Evolutionary conservation across 2,888 invertebrate species (phyloP), one percentile per base, ranked within the genome.

Genomic region (Mythimna vitellina): DNA sequence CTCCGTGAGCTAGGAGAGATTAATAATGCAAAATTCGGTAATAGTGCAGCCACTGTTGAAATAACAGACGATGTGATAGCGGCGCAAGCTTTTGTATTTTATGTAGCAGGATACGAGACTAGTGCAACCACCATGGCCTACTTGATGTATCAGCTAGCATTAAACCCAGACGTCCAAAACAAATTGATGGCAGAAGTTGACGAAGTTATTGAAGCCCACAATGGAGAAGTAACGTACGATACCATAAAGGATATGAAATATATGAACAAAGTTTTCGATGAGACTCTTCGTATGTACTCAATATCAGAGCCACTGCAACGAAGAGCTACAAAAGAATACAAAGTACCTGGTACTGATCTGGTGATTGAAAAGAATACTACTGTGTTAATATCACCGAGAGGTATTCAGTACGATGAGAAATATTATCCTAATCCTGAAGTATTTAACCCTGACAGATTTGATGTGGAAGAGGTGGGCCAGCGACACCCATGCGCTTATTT

Each of bases 371-470:
- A 94, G 70, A 93, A 91, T 0, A 85, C 86, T 9, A 85, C 84
- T 0, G 83, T 95, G 6, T 22, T 91, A 0, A 78, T 96, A n/a
- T 91, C 95, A 0, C 83, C 89, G 25, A 73, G 84, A n/a, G 93
- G 92, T 9, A 89, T 96, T 35, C 96, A 96, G 67, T 87, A 91
- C 46, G 95, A 96, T 81, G 88, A 91, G 14, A 87, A 91, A 64
- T 90, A 94, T 77, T 96, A 92, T 79, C 91, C 93, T 0, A 87
- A 96, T 9, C 96, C 96, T 7, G 87, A 91, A 63, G 90, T 88
- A 68, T 96, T 96, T 78, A 92, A 95, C 79, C 96, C 96, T 5
- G 94, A 96, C 51, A 89, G 95, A 72, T 96, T 96, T 85, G 85
- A 89, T 22, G 74, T 89, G 0, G 91, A 93, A 62, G 91, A 90